Evolutionary conservation across 1,140 invertebrate genomes (phyloP).

Genomic region (Leptopilina clavipes): DNA sequence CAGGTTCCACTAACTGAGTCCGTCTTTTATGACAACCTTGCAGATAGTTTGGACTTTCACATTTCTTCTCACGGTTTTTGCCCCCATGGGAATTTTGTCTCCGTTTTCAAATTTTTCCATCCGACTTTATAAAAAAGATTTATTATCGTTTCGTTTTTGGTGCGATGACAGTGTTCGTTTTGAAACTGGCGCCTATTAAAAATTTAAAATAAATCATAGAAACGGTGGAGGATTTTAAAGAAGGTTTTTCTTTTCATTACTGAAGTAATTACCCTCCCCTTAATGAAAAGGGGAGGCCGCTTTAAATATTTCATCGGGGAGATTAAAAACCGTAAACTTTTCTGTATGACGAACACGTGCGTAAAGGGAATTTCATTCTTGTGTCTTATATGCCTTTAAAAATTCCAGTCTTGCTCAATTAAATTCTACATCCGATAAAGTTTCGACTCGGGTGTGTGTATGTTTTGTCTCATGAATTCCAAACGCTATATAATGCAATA

Average conservation of each 20-base stretch:
- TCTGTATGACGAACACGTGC: conserved; percentile 25
- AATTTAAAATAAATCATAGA: too few species aligned
- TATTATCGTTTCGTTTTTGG: too few species aligned
- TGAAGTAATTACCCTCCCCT: neutral
- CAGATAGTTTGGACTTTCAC: conserved; percentile 37
- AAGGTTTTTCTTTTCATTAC: neutral
- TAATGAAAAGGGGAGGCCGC: too few species aligned
- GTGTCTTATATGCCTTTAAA: conserved; percentile 32
- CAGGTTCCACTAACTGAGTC: conserved; percentile 53
- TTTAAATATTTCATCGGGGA: neutral
- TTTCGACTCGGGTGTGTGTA: neutral
- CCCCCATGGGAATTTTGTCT: too few species aligned
- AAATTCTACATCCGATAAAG: conserved; percentile 27
- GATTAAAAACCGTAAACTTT: conserved; percentile 8
- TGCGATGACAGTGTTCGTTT: too few species aligned
- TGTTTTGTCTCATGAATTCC: conserved; percentile 29
- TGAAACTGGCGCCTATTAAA: too few species aligned
- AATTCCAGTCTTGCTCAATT: conserved; percentile 31
- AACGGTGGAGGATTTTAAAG: too few species aligned
- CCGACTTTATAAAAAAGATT: too few species aligned
- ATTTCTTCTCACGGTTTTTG: conserved; percentile 48
- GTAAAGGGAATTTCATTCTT: conserved; percentile 32
- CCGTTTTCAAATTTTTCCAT: too few species aligned
- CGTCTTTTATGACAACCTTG: conserved; percentile 48
- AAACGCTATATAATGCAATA: conserved; percentile 32